Evolutionary conservation across 2,113 vertebrate species (phyloP).

Genomic region (Spea multiplicata): DNA sequence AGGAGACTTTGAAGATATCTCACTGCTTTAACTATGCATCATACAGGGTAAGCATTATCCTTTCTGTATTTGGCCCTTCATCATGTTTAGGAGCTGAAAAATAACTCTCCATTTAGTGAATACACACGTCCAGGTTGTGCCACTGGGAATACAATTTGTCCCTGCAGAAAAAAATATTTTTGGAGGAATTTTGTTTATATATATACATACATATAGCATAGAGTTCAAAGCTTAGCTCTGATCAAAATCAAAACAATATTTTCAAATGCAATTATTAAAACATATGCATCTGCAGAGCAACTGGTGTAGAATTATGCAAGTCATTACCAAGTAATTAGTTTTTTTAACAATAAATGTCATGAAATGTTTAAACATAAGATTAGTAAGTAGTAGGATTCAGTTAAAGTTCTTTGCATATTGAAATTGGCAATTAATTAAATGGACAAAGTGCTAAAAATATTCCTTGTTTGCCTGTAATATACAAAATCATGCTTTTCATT

Average conservation of each 20-base stretch:
- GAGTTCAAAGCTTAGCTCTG: neutral
- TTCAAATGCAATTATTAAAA: constrained; percentile 36
- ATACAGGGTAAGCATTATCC: no score
- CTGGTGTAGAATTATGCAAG: constrained; percentile 43
- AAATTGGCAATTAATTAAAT: constrained; percentile 38
- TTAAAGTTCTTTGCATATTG: constrained; percentile 40
- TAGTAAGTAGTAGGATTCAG: constrained; percentile 31
- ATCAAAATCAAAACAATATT: constrained; percentile 13
- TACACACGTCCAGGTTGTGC: no score
- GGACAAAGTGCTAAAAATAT: constrained; percentile 34
- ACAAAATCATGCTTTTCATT: constrained; percentile 27
- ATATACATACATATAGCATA: no score
- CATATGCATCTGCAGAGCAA: constrained; percentile 39
- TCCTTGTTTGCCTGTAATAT: constrained; percentile 10
- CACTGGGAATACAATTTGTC: no score
- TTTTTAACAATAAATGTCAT: constrained; percentile 41
- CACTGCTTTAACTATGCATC: no score
- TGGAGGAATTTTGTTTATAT: no score
- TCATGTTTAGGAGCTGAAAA: no score
- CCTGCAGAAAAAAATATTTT: no score
- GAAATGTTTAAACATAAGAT: constrained; percentile 46
- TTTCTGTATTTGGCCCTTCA: no score
- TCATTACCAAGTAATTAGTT: constrained; percentile 45
- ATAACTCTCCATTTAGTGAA: no score
- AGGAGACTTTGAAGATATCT: no score